Conservation (phyloP, 1,140 invertebrate species). For the Goniozus legneri region DNA sequence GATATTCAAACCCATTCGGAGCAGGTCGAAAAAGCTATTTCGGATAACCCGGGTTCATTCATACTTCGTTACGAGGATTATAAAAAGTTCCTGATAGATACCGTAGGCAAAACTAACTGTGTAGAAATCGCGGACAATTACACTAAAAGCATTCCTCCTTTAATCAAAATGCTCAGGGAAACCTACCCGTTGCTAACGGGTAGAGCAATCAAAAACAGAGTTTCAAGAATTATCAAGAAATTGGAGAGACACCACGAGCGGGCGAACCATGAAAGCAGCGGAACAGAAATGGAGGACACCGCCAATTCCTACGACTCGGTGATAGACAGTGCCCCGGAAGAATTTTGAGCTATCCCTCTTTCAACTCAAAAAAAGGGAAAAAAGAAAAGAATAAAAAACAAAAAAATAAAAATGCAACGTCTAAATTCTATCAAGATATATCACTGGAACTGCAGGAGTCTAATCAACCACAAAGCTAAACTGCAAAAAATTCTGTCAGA, state of each 20-base stretch:
- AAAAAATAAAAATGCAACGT: neutral
- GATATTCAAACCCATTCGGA: no score
- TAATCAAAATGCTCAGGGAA: neutral
- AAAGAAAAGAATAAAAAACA: no score
- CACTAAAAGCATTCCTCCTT: neutral
- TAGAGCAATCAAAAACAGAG: neutral
- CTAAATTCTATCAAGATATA: neutral
- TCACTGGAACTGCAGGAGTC: neutral
- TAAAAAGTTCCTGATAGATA: neutral
- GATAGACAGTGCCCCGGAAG: no score
- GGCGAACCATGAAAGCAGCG: neutral
- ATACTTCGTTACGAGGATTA: neutral
- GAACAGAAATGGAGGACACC: neutral
- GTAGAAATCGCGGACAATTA: neutral
- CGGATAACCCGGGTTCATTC: neutral
- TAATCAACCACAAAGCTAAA: neutral
- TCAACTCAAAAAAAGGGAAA: no score
- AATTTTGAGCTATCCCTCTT: no score
- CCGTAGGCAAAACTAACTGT: neutral
- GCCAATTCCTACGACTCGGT: no score
- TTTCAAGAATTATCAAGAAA: neutral
- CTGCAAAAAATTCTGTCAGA: neutral
- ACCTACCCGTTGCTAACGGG: neutral
- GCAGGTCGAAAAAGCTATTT: neutral
- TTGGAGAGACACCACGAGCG: neutral